These are phyloP conservation scores for Drosophila bocqueti DNA, from an alignment of 1,140 invertebrate species.

Conservation along the genomic window DNA sequence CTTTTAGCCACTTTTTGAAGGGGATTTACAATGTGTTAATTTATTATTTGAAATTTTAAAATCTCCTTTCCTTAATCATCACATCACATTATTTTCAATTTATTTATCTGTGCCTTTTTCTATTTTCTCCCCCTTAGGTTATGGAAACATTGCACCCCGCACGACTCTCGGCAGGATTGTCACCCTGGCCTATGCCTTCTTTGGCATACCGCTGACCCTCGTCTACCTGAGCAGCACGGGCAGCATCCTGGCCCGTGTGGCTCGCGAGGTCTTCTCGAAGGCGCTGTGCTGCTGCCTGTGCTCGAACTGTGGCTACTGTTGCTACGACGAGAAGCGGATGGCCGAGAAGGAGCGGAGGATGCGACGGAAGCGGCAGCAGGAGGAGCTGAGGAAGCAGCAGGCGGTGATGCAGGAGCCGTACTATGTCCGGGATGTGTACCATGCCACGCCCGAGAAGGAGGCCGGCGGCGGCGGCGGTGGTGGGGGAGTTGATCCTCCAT, in stretches of 20 bases:
- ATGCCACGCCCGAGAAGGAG: slow-evolving; percentile 87
- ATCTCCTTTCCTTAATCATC: no score
- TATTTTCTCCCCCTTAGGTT: slow-evolving; percentile 87
- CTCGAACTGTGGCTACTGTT: slow-evolving; percentile 94
- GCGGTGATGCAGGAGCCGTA: slow-evolving; percentile 91
- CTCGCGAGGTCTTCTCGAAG: slow-evolving; percentile 93
- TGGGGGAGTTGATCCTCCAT: slow-evolving; percentile 62
- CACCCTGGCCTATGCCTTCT: slow-evolving; percentile 94
- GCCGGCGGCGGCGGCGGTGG: slow-evolving; percentile 59
- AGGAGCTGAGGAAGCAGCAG: slow-evolving; percentile 90
- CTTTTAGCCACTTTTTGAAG: no score
- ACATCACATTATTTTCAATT: not conserved
- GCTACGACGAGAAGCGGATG: slow-evolving; percentile 93
- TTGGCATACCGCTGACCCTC: slow-evolving; percentile 96
- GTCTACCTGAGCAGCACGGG: slow-evolving; percentile 94
- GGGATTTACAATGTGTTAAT: no score
- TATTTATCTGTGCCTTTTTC: not conserved
- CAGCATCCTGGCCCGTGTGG: slow-evolving; percentile 92
- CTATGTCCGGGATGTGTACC: slow-evolving; percentile 89
- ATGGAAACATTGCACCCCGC: slow-evolving; percentile 93
- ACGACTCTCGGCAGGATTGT: slow-evolving; percentile 93
- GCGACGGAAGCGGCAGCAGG: slow-evolving; percentile 91
- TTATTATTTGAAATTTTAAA: no score
- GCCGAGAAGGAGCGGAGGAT: slow-evolving; percentile 91
- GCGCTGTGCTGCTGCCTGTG: slow-evolving; percentile 93